Evolutionary conservation across 2,113 vertebrate genomes (phyloP), one percentile per base, ranked within the genome.

Genomic region (Amphiprion percula): DNA sequence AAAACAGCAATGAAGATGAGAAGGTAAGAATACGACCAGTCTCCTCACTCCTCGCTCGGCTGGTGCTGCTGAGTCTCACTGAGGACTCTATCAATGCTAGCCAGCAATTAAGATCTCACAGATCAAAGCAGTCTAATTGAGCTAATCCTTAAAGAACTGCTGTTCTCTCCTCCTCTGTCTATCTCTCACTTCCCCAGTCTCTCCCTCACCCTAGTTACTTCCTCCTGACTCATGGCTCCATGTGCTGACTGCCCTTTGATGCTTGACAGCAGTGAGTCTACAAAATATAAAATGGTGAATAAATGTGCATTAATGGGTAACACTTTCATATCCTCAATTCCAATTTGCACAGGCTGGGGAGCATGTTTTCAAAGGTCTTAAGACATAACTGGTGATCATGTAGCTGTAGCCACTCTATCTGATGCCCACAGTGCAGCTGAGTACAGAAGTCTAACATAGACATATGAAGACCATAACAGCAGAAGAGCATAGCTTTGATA

Each of bases 81-180:
- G 79, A 86, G 77, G 82, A 87, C 80, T 91, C 81, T 70, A 87
- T 90, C 83, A 87, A 75, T 53, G 68, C 81, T 80, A 65, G 74
- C 73, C 81, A 33, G 90, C 85, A 92, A 92, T 92, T 92, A 92
- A 92, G 81, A 92, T 90, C 73, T 88, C 70, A 63, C 81, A 87
- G 91, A 92, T 92, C 90, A 93, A 92, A 93, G 90, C 65, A 30
- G 69, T 23, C 79, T 86, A 89, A 91, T 91, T 82, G 87, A 89
- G 80, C 77, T 89, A 87, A 92, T 92, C 90, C 89, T 86, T 81
- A 66, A 80, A 89, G 87, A 88, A 41, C 74, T 14, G 12, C 74
- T 64, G 67, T 65, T 73, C 81, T 77, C 75, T 62, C 61, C 33
- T 68, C 63, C 76, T 61, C 79, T 39, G 16, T 75, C 89, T 80